phyloP scores from a whole-genome alignment of 2,888 invertebrate species.

The Choreutis nemorana region DNA sequence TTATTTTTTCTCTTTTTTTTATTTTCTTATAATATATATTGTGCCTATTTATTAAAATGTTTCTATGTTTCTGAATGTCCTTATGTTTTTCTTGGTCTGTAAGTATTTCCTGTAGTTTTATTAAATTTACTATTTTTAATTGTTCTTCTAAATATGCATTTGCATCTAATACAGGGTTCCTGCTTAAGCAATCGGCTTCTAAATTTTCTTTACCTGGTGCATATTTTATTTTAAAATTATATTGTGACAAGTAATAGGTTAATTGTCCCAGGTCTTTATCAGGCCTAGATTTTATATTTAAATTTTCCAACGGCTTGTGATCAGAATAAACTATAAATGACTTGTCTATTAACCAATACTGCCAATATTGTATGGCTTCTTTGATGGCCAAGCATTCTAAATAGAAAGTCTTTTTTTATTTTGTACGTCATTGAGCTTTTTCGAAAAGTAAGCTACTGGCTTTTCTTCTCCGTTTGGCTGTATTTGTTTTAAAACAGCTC shows the following conservation, averaged over 20 bases:
- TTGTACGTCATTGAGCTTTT: slow-evolving; percentile 8
- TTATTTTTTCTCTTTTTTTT: slow-evolving; percentile 10
- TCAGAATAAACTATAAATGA: no score
- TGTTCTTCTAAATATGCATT: slow-evolving; percentile 8
- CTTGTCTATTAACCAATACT: slow-evolving; percentile 5
- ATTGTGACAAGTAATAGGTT: no score
- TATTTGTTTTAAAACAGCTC: no score
- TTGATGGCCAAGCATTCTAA: slow-evolving; percentile 11
- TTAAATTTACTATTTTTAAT: slow-evolving; percentile 12
- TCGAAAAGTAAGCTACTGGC: slow-evolving; percentile 8
- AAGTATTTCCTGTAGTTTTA: slow-evolving; percentile 10
- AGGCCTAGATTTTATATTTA: slow-evolving; percentile 11
- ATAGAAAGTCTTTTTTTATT: slow-evolving; percentile 11
- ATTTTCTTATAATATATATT: slow-evolving; percentile 7
- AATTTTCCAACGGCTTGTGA: slow-evolving; percentile 4
- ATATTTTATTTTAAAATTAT: slow-evolving; percentile 16
- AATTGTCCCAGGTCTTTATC: slow-evolving; percentile 17
- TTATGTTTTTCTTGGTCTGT: slow-evolving; percentile 1
- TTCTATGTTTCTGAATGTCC: slow-evolving; percentile 1
- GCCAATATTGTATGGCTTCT: no score
- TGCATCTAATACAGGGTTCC: slow-evolving; percentile 14
- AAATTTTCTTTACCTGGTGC: slow-evolving; percentile 10
- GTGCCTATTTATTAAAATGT: not conserved
- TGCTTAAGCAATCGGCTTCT: slow-evolving; percentile 15
- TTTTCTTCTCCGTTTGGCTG: slow-evolving; percentile 9